Evolutionary conservation across 2,888 invertebrate species (phyloP).

Genomic region (Chironomus riparius): DNA sequence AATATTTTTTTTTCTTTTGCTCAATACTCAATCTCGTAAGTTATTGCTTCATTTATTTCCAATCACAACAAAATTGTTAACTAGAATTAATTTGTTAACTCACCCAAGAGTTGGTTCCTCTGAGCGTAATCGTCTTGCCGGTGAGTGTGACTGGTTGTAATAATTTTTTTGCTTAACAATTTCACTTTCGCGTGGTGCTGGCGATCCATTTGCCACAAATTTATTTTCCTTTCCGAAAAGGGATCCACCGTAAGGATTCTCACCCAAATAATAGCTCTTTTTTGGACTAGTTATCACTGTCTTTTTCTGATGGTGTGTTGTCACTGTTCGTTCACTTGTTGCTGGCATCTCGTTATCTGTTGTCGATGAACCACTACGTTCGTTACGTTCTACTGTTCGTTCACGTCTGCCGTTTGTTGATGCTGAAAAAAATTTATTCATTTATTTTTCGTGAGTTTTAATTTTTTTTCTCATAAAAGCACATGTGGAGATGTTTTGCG

Average conservation of each 20-base stretch:
- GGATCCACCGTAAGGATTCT: slow-evolving; percentile 68
- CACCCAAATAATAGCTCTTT: slow-evolving; percentile 74
- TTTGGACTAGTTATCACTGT: slow-evolving; percentile 46
- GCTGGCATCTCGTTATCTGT: slow-evolving; percentile 31
- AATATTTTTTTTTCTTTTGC: no score
- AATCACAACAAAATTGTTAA: neutral
- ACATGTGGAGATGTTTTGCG: slow-evolving; percentile 2
- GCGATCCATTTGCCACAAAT: slow-evolving; percentile 42
- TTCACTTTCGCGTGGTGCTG: slow-evolving; percentile 27
- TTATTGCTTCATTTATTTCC: no score
- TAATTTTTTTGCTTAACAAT: slow-evolving; percentile 25
- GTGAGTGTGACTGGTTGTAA: slow-evolving; percentile 12
- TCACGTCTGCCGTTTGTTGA: slow-evolving; percentile 30
- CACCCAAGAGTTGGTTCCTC: slow-evolving; percentile 23
- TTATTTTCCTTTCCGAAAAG: slow-evolving; percentile 78
- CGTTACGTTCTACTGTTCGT: slow-evolving; percentile 29
- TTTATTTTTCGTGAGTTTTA: no score
- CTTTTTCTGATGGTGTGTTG: slow-evolving; percentile 31
- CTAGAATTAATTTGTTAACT: neutral
- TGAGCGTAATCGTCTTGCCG: slow-evolving; percentile 9
- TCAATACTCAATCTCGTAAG: no score
- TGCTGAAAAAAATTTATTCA: neutral
- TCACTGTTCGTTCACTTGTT: slow-evolving; percentile 26
- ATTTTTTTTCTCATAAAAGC: neutral
- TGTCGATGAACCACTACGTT: slow-evolving; percentile 33